Evolutionary conservation across 37 sponge, comb jelly and placozoan genomes (phyloP).

Genomic region (Chondrosia reniformis): DNA sequence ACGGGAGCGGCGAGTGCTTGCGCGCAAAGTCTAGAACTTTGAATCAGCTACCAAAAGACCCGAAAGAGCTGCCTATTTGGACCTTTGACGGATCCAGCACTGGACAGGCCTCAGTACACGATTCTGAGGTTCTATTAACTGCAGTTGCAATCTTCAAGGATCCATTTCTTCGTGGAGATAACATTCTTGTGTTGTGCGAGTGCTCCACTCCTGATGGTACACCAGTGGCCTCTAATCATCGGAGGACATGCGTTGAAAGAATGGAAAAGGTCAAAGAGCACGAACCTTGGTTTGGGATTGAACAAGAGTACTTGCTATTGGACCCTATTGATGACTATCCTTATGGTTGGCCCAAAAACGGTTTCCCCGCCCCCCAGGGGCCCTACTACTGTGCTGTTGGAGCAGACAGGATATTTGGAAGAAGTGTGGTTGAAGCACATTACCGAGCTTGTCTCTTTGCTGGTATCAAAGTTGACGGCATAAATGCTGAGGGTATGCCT

Average conservation of each 20-base stretch:
- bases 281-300: slow-evolving; percentile 96
- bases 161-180: slow-evolving; percentile 52
- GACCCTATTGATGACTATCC: slow-evolving; percentile 58
- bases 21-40: slow-evolving; percentile 86
- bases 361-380: slow-evolving; percentile 92
- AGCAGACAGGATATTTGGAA: slow-evolving; percentile 53
- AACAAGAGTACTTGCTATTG: slow-evolving; percentile 88
- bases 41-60: slow-evolving; percentile 35
- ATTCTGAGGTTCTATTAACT: slow-evolving; percentile 84
- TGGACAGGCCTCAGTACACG: slow-evolving; percentile 62
- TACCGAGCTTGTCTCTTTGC: slow-evolving; percentile 98
- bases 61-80: slow-evolving; percentile 80
- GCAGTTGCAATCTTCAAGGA: slow-evolving; percentile 79
- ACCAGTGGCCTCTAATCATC: slow-evolving; percentile 54
- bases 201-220: slow-evolving; percentile 44
- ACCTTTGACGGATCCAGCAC: slow-evolving; percentile 95
- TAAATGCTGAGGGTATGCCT: slow-evolving; percentile 98
- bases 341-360: slow-evolving; percentile 88
- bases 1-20: slow-evolving; percentile 74
- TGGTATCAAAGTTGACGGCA: slow-evolving; percentile 80
- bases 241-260: slow-evolving; percentile 37
- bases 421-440: slow-evolving; percentile 79
- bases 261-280: slow-evolving; percentile 59
- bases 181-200: slow-evolving; percentile 80
- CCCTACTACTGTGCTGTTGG: slow-evolving; percentile 97